phyloP scores from a whole-genome alignment of 2,888 invertebrate species.

The Callyntrura guangdongensis region DNA sequence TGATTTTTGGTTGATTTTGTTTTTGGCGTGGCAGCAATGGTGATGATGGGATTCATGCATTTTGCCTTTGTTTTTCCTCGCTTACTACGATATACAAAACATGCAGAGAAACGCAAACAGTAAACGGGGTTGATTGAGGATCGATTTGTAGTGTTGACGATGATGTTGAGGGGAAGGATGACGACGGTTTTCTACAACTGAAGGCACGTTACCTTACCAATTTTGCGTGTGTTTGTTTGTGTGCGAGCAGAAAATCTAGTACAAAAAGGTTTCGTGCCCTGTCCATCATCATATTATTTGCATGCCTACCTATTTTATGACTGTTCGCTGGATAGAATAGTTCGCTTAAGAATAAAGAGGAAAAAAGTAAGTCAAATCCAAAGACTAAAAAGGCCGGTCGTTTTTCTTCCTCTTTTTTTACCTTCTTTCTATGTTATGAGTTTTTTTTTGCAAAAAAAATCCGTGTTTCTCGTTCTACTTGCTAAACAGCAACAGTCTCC shows the following conservation, averaged over 20 bases:
- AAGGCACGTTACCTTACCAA: background rate
- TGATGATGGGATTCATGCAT: background rate
- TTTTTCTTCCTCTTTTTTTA: background rate
- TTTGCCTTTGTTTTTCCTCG: too few species aligned
- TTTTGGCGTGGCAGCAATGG: background rate
- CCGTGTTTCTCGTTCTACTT: background rate
- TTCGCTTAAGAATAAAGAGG: background rate
- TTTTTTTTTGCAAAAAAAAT: background rate
- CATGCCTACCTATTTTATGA: constrained; percentile 18
- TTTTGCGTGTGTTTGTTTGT: background rate
- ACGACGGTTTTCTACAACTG: constrained; percentile 2
- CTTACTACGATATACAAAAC: background rate
- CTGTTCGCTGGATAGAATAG: background rate
- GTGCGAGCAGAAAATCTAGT: background rate
- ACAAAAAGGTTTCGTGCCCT: constrained; percentile 40
- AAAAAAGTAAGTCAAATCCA: background rate
- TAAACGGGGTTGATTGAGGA: constrained; percentile 20
- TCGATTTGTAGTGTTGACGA: constrained; percentile 23
- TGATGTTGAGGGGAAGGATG: background rate
- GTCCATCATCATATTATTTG: constrained; percentile 46
- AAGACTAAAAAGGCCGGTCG: background rate
- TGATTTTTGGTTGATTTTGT: too few species aligned
- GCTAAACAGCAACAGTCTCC: background rate
- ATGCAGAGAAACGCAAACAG: background rate
- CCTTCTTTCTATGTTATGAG: background rate